phyloP scores from a whole-genome alignment of 2,797 vertebrate genomes.

The Syndactyla subalaris region DNA sequence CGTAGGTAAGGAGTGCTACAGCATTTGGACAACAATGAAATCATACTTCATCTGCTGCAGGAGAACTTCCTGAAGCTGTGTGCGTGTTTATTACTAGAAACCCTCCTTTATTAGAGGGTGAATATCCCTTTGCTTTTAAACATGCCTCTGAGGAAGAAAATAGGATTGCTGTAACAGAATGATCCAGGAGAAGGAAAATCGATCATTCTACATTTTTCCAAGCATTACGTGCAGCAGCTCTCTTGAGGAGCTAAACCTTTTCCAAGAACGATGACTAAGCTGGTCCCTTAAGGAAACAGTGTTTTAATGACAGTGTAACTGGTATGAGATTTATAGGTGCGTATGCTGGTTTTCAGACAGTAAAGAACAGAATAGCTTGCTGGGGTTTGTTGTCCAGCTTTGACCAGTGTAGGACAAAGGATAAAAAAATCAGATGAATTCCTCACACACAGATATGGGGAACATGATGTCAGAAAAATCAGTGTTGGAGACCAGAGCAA shows the following conservation, averaged over 20 bases:
- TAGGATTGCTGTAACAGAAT: neutral
- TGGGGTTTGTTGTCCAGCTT: neutral
- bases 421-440: neutral
- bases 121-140: neutral
- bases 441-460: neutral
- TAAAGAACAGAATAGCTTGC: neutral
- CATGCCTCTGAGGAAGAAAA: slow-evolving; percentile 8
- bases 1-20: neutral
- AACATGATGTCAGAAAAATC: neutral
- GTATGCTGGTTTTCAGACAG: neutral
- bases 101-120: neutral
- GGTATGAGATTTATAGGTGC: neutral
- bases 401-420: neutral
- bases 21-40: neutral
- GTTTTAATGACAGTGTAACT: neutral
- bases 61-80: neutral
- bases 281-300: neutral
- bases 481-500: rapidly evolving
- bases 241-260: slow-evolving; percentile 6
- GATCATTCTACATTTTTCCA: slow-evolving; percentile 4
- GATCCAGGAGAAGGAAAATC: slow-evolving; percentile 7
- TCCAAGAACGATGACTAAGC: slow-evolving; percentile 23
- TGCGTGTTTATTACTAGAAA: neutral
- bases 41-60: neutral
- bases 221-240: neutral